Evolutionary conservation across 1,140 invertebrate species (phyloP), one percentile per base, ranked within the genome.

Genomic region (Uloborus diversus): DNA sequence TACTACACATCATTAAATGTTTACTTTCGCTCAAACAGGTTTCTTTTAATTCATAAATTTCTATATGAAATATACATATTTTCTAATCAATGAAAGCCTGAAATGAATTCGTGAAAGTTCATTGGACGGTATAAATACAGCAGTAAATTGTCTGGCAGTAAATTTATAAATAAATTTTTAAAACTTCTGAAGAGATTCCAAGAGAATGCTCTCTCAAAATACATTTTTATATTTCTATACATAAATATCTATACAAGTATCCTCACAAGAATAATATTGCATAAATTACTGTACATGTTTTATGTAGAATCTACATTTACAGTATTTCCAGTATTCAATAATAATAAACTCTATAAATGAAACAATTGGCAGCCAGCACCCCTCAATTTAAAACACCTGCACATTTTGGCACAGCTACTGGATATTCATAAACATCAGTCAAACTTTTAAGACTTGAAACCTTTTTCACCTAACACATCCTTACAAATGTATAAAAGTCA

Each of bases 281-380:
- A 61, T 73, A 70, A 70, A 9, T 73, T 73, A 61, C 69, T 73
- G 57, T 61, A 73, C 69, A 73, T 35, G 30, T 14, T 32, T 53
- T 53, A 30, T 37, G 51, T 71, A 37, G 42, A 42, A 37, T 57
- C 51, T 42, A 57, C 20, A 35, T 30, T 42, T 71, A 28, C 42
- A 20, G 23, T 17, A 30, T 30, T 27, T 23, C 28, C 69, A 30
- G 23, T 51, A 47, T 47, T 23, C 5, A 20, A 20, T 47, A 42
- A 28, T 28, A 56, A 33, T 71, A 71, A 71, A 71, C 57, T 70
- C 49, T 61, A 73, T 61, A 73, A 73, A 57, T 33, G 23, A 57
- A 32, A 35, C 49, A 57, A 17, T 35, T 70, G 51, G 68, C 68
- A 56, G 51, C 51, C 68, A 49, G 68, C 51, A 33, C n/a, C 68